These are phyloP conservation scores for Lacerta viridis DNA, from an alignment of 2,797 vertebrate species.

Conservation along the genomic window DNA sequence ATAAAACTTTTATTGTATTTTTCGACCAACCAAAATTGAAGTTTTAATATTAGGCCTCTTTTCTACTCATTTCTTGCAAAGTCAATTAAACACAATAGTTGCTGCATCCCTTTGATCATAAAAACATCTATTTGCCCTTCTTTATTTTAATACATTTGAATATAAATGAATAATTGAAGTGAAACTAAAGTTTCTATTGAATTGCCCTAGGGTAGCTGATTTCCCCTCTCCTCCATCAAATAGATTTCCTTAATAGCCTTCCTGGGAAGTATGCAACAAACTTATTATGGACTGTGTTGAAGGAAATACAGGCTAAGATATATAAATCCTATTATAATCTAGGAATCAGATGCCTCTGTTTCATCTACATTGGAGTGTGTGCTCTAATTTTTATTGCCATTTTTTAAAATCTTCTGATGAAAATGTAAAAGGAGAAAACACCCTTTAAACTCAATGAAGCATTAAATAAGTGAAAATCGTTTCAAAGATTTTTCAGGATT, in stretches of 20 bases:
- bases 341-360: neutral
- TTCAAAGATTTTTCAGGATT: conserved; percentile 39
- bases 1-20: neutral
- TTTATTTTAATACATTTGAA: conserved; percentile 26
- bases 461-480: conserved; percentile 54
- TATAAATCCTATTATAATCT: conserved; percentile 28
- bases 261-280: conserved; percentile 16
- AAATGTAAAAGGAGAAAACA: conserved; percentile 52
- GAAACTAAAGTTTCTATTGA: conserved; percentile 10
- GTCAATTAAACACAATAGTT: conserved; percentile 7
- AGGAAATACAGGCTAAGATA: conserved; percentile 25
- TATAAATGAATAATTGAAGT: conserved; percentile 34
- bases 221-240: neutral
- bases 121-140: neutral
- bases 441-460: conserved; percentile 32
- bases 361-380: conserved; percentile 22
- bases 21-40: conserved; percentile 1
- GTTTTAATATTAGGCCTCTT: neutral
- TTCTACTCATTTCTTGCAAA: neutral
- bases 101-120: conserved; percentile 25
- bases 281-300: neutral
- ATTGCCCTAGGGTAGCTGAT: neutral
- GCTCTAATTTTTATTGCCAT: conserved; percentile 45
- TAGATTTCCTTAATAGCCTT: conserved; percentile 24
- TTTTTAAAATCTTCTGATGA: conserved; percentile 38